Evolutionary conservation across 2,797 vertebrate species (phyloP).

Genomic region (Pantherophis alleghaniensis): DNA sequence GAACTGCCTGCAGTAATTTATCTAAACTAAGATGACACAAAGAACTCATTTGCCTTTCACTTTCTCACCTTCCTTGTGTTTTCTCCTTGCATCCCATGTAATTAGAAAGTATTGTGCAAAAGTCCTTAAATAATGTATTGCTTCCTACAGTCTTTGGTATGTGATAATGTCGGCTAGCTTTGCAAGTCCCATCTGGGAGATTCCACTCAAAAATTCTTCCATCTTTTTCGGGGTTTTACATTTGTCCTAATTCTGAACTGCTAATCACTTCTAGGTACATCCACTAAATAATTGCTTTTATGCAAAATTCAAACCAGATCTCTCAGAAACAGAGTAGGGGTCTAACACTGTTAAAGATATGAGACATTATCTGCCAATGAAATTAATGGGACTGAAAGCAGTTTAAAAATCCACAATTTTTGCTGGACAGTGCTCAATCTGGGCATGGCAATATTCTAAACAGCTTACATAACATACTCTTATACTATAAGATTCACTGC

Average conservation of each 20-base stretch:
- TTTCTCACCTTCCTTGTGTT: conserved; percentile 16
- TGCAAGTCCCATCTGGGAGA: background rate
- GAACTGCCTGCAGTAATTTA: conserved; percentile 5
- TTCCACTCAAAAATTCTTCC: background rate
- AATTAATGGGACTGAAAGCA: background rate
- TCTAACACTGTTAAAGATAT: background rate
- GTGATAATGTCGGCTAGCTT: background rate
- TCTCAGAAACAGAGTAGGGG: background rate
- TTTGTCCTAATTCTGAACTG: background rate
- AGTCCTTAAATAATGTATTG: background rate
- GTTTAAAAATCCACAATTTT: background rate
- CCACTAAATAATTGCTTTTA: background rate
- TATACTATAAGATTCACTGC: background rate
- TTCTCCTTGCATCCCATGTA: conserved; percentile 9
- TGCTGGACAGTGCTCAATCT: background rate
- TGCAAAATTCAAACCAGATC: background rate
- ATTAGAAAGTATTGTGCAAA: conserved; percentile 4
- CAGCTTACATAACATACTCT: background rate
- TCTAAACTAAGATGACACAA: conserved; percentile 31
- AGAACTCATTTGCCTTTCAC: conserved; percentile 13
- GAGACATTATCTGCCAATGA: background rate
- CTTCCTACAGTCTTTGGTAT: background rate
- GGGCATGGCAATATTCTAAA: background rate
- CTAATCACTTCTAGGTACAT: background rate
- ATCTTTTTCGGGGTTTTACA: background rate